Percentiles rank a stretch among this genome's conserved stretches.
Conservation (phyloP, 2,888 invertebrate species). For the Calliphora vomitoria region DNA sequence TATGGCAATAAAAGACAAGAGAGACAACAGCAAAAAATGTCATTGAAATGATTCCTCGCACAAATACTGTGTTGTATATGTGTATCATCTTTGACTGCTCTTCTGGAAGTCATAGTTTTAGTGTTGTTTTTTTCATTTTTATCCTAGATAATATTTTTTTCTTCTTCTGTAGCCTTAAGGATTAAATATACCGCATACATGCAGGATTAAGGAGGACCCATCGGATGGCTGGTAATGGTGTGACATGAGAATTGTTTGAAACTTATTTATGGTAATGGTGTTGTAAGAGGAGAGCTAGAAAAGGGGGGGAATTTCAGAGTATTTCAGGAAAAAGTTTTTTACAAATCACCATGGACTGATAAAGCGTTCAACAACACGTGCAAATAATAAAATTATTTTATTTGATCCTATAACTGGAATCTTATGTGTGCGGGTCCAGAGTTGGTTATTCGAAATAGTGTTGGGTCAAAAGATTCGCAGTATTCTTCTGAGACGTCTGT, state of each 20-base stretch:
- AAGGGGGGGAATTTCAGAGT: not conserved
- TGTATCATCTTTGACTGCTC: constrained; percentile 22
- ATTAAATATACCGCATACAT: constrained; percentile 15
- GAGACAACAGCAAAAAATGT: constrained; percentile 7
- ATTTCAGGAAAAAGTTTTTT: not conserved
- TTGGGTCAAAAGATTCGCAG: no score
- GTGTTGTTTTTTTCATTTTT: not conserved
- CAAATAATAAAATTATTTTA: no score
- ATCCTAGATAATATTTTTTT: constrained; percentile 11
- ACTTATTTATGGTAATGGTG: not conserved
- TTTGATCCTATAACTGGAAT: no score
- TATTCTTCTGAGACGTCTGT: no score
- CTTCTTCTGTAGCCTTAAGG: constrained; percentile 46
- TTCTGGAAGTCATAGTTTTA: constrained; percentile 30
- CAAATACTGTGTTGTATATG: not conserved
- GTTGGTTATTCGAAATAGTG: no score
- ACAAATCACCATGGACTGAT: no score
- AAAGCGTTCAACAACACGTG: no score
- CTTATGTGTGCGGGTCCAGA: no score
- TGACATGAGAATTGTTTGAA: not conserved
- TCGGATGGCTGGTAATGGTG: not conserved
- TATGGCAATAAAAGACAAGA: constrained; percentile 62
- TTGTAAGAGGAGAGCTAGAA: not conserved
- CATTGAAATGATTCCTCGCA: constrained; percentile 17
- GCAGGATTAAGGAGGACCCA: constrained; percentile 28